These are phyloP conservation scores for Pemphigus obesinymphae DNA, from an alignment of 1,140 invertebrate species.

Conservation along the genomic window DNA sequence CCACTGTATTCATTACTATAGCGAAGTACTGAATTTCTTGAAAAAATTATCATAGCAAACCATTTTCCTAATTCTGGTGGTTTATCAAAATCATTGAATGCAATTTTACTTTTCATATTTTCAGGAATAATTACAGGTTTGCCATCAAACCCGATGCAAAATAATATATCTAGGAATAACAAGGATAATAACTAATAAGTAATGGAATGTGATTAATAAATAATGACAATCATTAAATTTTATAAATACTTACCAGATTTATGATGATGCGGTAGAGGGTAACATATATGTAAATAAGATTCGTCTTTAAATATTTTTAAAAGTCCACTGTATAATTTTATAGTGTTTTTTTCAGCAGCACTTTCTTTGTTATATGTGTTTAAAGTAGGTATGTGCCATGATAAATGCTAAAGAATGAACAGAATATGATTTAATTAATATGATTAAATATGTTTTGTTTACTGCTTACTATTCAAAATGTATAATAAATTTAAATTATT, in stretches of 20 bases:
- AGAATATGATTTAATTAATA: background rate
- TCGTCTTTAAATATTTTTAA: background rate
- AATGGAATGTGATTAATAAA: background rate
- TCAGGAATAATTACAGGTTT: background rate
- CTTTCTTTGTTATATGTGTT: background rate
- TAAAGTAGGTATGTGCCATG: conserved; percentile 16
- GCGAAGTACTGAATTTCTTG: background rate
- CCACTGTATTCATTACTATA: background rate
- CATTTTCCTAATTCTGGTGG: conserved; percentile 13
- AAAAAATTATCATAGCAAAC: background rate
- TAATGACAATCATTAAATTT: background rate
- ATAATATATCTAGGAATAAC: conserved; percentile 5
- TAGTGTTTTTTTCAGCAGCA: background rate
- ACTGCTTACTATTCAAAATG: no score
- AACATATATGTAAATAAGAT: conserved; percentile 8
- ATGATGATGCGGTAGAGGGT: conserved; percentile 13
- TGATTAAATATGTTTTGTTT: no score
- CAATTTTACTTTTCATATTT: background rate
- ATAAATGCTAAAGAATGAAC: conserved; percentile 7
- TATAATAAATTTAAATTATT: no score
- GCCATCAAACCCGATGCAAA: background rate
- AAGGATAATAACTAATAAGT: no score
- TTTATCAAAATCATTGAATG: background rate
- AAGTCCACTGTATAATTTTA: background rate
- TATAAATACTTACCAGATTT: background rate